Percentiles rank a stretch among this genome's conserved stretches.
Conservation (phyloP, 2,797 vertebrate species). For the Borostomias antarcticus region DNA sequence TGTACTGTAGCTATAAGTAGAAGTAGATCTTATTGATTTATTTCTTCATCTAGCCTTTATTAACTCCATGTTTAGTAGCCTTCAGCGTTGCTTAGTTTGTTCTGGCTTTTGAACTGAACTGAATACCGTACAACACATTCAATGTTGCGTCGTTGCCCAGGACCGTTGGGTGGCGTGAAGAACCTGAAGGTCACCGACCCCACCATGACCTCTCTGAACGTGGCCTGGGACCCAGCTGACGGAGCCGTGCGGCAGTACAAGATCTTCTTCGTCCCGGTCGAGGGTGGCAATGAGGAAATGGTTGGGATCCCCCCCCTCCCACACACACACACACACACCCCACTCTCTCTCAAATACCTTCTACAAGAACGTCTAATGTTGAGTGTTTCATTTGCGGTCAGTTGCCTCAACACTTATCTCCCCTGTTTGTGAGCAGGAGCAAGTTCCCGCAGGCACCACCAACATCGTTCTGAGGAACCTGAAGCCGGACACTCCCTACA, state of each 20-base stretch:
- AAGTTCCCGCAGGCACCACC: conserved; percentile 82
- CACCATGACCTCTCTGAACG: conserved; percentile 88
- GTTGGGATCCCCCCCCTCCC: conserved; percentile 61
- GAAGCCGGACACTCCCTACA: conserved; percentile 86
- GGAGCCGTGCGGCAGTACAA: conserved; percentile 94
- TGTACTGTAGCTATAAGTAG: too few relatives aligned
- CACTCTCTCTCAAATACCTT: neutral
- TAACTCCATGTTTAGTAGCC: too few relatives aligned
- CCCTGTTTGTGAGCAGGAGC: conserved; percentile 71
- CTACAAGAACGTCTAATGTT: neutral
- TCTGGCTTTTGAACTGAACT: too few relatives aligned
- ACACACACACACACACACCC: neutral
- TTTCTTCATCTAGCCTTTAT: neutral
- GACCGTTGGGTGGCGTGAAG: conserved; percentile 88
- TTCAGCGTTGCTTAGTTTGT: too few relatives aligned
- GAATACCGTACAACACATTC: neutral
- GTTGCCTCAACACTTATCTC: neutral
- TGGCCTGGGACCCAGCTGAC: conserved; percentile 92
- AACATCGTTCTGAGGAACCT: conserved; percentile 87
- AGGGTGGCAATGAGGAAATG: conserved; percentile 87
- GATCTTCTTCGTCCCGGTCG: conserved; percentile 83
- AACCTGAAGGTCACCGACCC: conserved; percentile 89
- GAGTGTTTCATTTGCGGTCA: neutral
- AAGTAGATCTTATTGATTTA: too few relatives aligned
- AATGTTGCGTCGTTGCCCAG: conserved; percentile 58